These are phyloP conservation scores for Laothoe populi DNA, from an alignment of 2,888 invertebrate species.

Conservation along the genomic window DNA sequence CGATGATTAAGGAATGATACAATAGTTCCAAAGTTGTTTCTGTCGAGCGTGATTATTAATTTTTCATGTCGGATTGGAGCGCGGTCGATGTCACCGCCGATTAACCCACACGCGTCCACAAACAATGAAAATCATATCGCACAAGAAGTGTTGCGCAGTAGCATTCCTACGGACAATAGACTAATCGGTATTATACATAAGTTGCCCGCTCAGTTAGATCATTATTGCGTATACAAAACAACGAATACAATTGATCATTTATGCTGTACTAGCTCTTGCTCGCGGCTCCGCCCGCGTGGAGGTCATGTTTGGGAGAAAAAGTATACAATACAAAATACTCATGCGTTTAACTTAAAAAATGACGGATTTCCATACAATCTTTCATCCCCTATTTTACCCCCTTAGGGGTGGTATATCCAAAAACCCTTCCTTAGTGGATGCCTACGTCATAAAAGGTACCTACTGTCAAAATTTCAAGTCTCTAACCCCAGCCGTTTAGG, in stretches of 20 bases:
- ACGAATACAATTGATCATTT: slow-evolving; percentile 62
- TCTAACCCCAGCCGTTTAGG: no score
- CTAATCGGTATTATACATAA: slow-evolving; percentile 40
- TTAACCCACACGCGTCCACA: slow-evolving; percentile 64
- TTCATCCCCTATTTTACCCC: no score
- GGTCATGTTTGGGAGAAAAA: no score
- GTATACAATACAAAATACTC: no score
- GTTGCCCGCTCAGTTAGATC: slow-evolving; percentile 40
- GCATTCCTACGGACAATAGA: slow-evolving; percentile 70
- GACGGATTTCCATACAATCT: no score
- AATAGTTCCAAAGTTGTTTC: slow-evolving; percentile 9
- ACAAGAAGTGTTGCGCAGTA: slow-evolving; percentile 70
- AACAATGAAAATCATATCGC: slow-evolving; percentile 58
- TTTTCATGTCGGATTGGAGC: slow-evolving; percentile 23
- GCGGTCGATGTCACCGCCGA: slow-evolving; percentile 43
- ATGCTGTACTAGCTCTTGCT: no score
- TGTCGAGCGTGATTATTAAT: slow-evolving; percentile 13
- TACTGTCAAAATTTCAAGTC: no score
- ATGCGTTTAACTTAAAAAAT: no score
- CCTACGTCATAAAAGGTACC: no score
- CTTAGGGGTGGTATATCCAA: no score
- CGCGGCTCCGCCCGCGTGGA: no score
- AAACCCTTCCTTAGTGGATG: no score
- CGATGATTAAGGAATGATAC: slow-evolving; percentile 28
- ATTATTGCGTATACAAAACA: slow-evolving; percentile 55